These are phyloP conservation scores for Caenorhabditis becei DNA, from an alignment of 2,888 invertebrate genomes.

Conservation along the genomic window DNA sequence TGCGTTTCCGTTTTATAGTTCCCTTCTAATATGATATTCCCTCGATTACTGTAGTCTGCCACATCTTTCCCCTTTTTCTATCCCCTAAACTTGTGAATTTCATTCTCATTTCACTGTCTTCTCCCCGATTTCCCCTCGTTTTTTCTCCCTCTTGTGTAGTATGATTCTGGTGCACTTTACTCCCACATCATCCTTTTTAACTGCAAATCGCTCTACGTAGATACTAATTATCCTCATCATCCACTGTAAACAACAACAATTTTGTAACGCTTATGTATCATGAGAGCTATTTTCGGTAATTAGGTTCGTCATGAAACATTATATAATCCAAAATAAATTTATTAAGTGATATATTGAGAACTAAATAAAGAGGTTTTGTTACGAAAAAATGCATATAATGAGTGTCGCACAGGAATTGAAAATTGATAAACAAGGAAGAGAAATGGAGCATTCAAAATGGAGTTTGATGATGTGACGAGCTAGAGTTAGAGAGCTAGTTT, in stretches of 20 bases:
- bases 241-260: constrained; percentile 2
- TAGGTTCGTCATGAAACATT: constrained; percentile 52
- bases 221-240: constrained; percentile 6
- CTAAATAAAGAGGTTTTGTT: constrained; percentile 13
- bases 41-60: too few species aligned
- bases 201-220: constrained; percentile 5
- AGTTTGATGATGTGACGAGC: constrained; percentile 11
- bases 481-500: constrained; percentile 9
- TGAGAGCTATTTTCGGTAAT: constrained; percentile 39
- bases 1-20: too few species aligned
- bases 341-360: constrained; percentile 10
- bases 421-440: background rate
- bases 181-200: background rate
- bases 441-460: constrained; percentile 22
- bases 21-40: too few species aligned
- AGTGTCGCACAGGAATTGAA: background rate
- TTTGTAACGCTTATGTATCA: background rate
- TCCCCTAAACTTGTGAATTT: too few species aligned
- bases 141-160: background rate
- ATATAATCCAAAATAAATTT: constrained; percentile 29
- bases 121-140: too few species aligned
- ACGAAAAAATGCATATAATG: constrained; percentile 14
- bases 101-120: too few species aligned
- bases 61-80: too few species aligned
- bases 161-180: background rate